A percentile compares a stretch with the other conserved stretches of the same genome.
phyloP scores from a whole-genome alignment of 2,113 vertebrate genomes.

The Muntiacus reevesi region DNA sequence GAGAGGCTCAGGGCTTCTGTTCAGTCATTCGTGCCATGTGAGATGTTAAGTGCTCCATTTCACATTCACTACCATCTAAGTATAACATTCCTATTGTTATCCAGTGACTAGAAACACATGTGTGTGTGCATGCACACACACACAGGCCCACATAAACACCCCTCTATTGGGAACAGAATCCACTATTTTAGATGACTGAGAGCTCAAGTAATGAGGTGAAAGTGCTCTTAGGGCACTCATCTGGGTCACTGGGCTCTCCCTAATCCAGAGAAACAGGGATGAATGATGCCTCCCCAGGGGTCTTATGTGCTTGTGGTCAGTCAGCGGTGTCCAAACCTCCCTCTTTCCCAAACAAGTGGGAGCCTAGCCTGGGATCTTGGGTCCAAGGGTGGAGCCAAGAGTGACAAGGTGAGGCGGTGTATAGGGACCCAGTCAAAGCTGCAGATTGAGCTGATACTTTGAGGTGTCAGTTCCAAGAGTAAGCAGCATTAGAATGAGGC shows the following conservation, averaged over 20 bases:
- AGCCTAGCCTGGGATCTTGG: neutral
- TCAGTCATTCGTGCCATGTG: constrained; percentile 17
- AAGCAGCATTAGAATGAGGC: neutral
- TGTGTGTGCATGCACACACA: too few relatives aligned
- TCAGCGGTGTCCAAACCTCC: neutral
- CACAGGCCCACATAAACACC: neutral
- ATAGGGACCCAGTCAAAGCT: neutral
- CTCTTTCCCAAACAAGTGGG: neutral
- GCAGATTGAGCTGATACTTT: neutral
- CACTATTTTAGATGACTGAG: neutral
- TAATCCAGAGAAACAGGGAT: neutral
- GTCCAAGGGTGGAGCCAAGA: neutral
- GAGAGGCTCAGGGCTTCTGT: neutral
- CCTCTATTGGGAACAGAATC: neutral
- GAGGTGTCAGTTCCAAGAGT: neutral
- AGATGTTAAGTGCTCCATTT: constrained; percentile 37
- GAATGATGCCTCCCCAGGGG: neutral
- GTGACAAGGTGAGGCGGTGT: neutral
- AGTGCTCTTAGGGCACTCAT: neutral
- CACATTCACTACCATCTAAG: constrained; percentile 45
- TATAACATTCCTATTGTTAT: constrained; percentile 43
- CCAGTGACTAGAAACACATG: neutral
- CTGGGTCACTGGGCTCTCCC: neutral
- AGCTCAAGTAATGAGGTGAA: neutral
- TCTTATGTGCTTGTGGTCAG: neutral